Evolutionary conservation across 2,888 invertebrate species (phyloP).

Genomic region (Gymnoscelis rufifasciata): DNA sequence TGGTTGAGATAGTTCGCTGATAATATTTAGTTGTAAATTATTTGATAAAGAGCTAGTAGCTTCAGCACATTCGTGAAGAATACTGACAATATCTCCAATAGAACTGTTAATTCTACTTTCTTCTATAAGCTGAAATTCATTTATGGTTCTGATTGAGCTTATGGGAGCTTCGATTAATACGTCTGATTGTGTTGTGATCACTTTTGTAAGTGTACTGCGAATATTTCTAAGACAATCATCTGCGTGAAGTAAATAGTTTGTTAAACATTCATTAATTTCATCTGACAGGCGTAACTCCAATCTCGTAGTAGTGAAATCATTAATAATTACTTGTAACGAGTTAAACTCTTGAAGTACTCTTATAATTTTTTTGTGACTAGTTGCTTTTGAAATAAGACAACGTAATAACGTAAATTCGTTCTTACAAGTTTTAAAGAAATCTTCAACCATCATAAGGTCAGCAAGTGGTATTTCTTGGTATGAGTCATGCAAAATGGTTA

Average conservation of each 20-base stretch:
- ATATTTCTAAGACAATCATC: slow-evolving; percentile 47
- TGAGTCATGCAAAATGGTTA: slow-evolving; percentile 49
- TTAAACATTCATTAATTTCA: slow-evolving; percentile 41
- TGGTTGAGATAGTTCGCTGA: slow-evolving; percentile 40
- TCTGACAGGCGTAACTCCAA: slow-evolving; percentile 38
- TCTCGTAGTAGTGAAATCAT: slow-evolving; percentile 45
- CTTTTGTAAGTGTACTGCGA: slow-evolving; percentile 43
- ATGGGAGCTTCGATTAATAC: slow-evolving; percentile 45
- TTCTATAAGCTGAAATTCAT: slow-evolving; percentile 27
- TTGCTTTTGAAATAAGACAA: slow-evolving; percentile 47
- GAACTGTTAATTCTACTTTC: slow-evolving; percentile 27
- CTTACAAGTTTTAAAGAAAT: slow-evolving; percentile 55
- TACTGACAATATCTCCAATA: slow-evolving; percentile 33
- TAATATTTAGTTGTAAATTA: slow-evolving; percentile 33
- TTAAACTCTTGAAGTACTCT: slow-evolving; percentile 59
- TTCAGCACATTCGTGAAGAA: slow-evolving; percentile 32
- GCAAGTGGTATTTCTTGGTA: slow-evolving; percentile 41
- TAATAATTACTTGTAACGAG: slow-evolving; percentile 43
- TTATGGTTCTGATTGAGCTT: slow-evolving; percentile 37
- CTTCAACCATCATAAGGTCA: slow-evolving; percentile 52
- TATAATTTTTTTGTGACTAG: slow-evolving; percentile 57
- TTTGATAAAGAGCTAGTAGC: slow-evolving; percentile 36
- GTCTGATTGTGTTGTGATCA: slow-evolving; percentile 49
- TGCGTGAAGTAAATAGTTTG: slow-evolving; percentile 44
- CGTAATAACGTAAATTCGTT: slow-evolving; percentile 55